phyloP scores from a whole-genome alignment of 1,140 invertebrate species.

The Idris sp. region DNA sequence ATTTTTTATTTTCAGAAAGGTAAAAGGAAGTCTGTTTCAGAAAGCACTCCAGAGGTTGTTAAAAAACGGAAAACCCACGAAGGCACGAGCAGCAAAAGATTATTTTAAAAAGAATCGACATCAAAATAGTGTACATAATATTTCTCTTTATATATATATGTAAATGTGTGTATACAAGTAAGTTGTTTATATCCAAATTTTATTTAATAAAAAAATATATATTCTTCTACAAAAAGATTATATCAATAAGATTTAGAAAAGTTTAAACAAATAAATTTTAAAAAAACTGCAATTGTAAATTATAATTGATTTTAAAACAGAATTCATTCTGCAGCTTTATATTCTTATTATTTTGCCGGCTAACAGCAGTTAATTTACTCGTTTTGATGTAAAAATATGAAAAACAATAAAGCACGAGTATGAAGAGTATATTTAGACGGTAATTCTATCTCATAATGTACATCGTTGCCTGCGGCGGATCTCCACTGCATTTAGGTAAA shows the following conservation, averaged over 20 bases:
- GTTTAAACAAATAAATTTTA: no score
- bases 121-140: neutral
- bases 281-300: no score
- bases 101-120: constrained; percentile 9
- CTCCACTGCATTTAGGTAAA: constrained; percentile 65
- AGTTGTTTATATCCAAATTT: no score
- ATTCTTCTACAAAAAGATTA: no score
- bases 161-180: no score
- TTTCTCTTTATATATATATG: no score
- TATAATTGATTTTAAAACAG: no score
- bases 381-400: constrained; percentile 37
- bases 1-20: constrained; percentile 49
- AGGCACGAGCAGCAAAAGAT: constrained; percentile 19
- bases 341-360: neutral
- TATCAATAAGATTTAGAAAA: no score
- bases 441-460: constrained; percentile 79
- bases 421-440: constrained; percentile 74
- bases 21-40: constrained; percentile 66
- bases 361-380: constrained; percentile 35
- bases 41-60: constrained; percentile 55
- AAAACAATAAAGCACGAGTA: constrained; percentile 50
- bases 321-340: no score
- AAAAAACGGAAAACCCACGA: constrained; percentile 64
- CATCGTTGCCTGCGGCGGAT: constrained; percentile 73
- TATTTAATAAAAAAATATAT: no score